Evolutionary conservation across 2,797 vertebrate species (phyloP).

Genomic region (Hemitrygon akajei): DNA sequence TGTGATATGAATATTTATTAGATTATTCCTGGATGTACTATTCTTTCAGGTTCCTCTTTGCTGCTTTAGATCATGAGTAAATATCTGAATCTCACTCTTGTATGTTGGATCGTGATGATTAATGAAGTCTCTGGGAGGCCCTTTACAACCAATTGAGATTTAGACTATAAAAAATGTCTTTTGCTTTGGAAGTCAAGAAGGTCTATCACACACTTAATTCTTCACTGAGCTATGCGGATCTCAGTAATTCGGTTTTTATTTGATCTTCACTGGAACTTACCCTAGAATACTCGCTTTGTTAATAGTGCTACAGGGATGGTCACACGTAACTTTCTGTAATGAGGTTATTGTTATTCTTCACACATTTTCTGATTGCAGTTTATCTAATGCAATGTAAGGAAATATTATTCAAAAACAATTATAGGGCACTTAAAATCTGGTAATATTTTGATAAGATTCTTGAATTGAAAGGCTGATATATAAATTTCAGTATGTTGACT

Average conservation of each 20-base stretch:
- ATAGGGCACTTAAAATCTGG: not conserved
- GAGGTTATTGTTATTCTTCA: not conserved
- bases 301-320: not conserved
- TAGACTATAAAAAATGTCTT: not conserved
- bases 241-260: not conserved
- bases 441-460: not conserved
- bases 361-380: not conserved
- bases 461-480: not conserved
- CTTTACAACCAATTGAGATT: not conserved
- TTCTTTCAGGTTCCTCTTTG: not conserved
- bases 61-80: not conserved
- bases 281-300: not conserved
- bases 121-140: not conserved
- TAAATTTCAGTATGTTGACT: not conserved
- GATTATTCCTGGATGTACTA: not conserved
- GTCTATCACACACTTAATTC: not conserved
- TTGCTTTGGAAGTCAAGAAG: not conserved
- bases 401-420: not conserved
- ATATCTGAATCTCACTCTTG: not conserved
- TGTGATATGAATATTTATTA: not conserved
- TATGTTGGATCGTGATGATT: slow-evolving; percentile 23
- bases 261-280: not conserved
- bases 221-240: not conserved
- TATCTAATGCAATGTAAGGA: not conserved
- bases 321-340: not conserved